Conservation (phyloP, 2,113 vertebrate genomes). For the Panurus biarmicus region DNA sequence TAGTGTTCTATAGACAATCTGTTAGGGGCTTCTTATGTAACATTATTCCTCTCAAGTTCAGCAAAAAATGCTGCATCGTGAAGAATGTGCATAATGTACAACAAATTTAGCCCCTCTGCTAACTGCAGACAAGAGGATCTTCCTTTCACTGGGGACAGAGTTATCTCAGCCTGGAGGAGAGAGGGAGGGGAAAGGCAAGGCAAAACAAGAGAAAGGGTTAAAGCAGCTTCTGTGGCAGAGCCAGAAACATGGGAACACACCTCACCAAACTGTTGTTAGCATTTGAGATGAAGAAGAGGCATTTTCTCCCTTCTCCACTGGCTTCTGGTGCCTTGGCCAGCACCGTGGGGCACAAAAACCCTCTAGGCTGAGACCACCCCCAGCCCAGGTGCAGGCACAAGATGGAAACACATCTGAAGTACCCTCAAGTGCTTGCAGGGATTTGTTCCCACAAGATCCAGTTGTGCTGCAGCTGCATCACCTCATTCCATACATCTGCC, state of each 20-base stretch:
- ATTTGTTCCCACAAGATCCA: neutral
- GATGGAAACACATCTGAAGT: neutral
- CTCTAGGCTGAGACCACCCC: neutral
- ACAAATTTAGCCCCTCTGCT: slow-evolving; percentile 39
- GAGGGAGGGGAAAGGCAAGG: neutral
- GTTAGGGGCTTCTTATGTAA: slow-evolving; percentile 41
- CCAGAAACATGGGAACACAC: neutral
- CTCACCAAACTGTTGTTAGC: neutral
- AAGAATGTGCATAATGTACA: slow-evolving; percentile 26
- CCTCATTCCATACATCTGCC: neutral
- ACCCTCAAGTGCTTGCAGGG: neutral
- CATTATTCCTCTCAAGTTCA: slow-evolving; percentile 32
- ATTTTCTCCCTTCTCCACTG: neutral
- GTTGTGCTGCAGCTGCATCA: neutral
- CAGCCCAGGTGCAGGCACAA: fast-evolving
- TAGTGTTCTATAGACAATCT: slow-evolving; percentile 21
- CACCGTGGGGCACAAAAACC: neutral
- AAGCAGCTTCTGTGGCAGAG: neutral
- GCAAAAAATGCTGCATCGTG: slow-evolving; percentile 30
- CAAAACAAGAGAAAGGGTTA: neutral
- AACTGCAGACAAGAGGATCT: neutral
- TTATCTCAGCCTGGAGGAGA: neutral
- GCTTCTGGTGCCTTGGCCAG: neutral
- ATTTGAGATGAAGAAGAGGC: neutral
- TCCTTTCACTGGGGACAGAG: neutral